A percentile compares a stretch with the other conserved stretches of the same genome.
phyloP scores from a whole-genome alignment of 2,888 invertebrate species.

The Augochlorella aurata region DNA sequence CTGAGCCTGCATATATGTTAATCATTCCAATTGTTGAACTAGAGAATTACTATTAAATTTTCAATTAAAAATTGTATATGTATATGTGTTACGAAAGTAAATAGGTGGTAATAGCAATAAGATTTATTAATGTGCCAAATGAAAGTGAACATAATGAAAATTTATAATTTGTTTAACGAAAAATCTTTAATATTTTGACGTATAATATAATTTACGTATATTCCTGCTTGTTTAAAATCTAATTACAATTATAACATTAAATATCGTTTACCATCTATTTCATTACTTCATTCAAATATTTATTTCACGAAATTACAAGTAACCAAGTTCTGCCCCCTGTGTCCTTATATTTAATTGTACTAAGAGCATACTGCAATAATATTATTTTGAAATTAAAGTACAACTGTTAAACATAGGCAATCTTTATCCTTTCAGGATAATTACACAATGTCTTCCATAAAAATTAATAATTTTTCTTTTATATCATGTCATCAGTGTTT shows the following conservation, averaged over 20 bases:
- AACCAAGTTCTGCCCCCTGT: conserved; percentile 2
- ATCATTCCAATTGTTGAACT: conserved; percentile 38
- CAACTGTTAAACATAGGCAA: conserved; percentile 6
- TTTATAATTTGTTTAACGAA: conserved; percentile 33
- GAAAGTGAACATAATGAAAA: conserved; percentile 35
- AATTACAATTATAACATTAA: conserved; percentile 14
- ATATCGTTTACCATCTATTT: conserved; percentile 31
- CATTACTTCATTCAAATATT: background rate
- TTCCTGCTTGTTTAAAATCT: background rate
- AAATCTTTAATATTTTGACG: background rate
- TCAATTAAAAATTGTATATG: conserved; percentile 22
- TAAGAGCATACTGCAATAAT: background rate
- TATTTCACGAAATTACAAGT: background rate
- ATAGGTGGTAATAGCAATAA: conserved; percentile 26
- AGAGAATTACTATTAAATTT: conserved; percentile 27
- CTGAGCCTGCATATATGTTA: conserved; percentile 27
- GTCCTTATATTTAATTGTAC: background rate
- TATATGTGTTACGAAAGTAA: conserved; percentile 19
- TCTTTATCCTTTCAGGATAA: conserved; percentile 12
- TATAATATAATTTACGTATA: background rate
- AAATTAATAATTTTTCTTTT: conserved; percentile 26
- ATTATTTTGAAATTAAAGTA: conserved; percentile 13
- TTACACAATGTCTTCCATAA: conserved; percentile 51
- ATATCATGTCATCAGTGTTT: conserved; percentile 6
- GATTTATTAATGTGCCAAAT: conserved; percentile 47